Conservation (phyloP, 1,140 invertebrate species). For the Probaryconus sp. region DNA sequence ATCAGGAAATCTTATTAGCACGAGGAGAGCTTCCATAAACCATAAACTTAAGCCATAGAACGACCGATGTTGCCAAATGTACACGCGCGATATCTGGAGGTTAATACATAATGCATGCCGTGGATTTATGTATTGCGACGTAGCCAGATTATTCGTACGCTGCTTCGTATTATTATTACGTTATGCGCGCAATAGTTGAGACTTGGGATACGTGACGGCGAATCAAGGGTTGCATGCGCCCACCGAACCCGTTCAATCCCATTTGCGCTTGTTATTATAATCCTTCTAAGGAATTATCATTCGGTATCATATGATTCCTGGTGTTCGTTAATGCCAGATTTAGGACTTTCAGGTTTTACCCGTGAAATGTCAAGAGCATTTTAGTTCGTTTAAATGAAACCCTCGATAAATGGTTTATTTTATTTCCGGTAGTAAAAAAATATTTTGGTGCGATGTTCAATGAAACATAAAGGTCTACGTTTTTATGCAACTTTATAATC, state of each 20-base stretch:
- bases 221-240: slow-evolving; percentile 37
- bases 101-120: slow-evolving; percentile 63
- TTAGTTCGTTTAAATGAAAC: too few relatives aligned
- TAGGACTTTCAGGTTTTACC: too few relatives aligned
- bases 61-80: slow-evolving; percentile 63
- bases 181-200: slow-evolving; percentile 52
- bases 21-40: slow-evolving; percentile 65
- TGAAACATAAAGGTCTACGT: too few relatives aligned
- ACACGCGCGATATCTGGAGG: slow-evolving; percentile 59
- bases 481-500: too few relatives aligned
- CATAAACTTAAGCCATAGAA: slow-evolving; percentile 66
- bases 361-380: too few relatives aligned
- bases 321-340: slow-evolving; percentile 46
- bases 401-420: too few relatives aligned
- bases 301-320: slow-evolving; percentile 16
- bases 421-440: too few relatives aligned
- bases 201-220: slow-evolving; percentile 53
- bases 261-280: slow-evolving; percentile 31
- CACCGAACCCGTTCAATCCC: slow-evolving; percentile 17
- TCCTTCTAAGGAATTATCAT: slow-evolving; percentile 30
- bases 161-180: slow-evolving; percentile 55
- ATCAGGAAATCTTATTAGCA: slow-evolving; percentile 66
- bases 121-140: slow-evolving; percentile 63
- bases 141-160: slow-evolving; percentile 57
- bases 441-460: too few relatives aligned